Base-by-base conservation (phyloP, 2,113 vertebrate genomes). In the Dasyornis broadbenti region DNA sequence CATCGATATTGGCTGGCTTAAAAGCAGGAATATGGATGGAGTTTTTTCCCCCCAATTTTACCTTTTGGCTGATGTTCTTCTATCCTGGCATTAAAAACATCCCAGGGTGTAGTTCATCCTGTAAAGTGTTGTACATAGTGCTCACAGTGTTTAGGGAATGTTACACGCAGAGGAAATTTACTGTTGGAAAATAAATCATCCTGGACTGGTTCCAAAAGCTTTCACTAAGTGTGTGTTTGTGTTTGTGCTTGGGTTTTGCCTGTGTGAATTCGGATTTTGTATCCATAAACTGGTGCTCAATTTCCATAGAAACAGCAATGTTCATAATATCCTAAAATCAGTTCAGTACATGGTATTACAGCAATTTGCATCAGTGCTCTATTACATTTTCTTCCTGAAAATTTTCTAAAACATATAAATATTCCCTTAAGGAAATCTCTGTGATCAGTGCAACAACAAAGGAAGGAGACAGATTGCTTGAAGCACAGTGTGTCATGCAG, bases 291-390 rank as follows among this genome's bases (percentile, higher is more conserved):
- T 16, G 59, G 20, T 72, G 71, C 57, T 94, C 64, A 47, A 81
- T 94, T 86, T 86, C 92, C 86, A 89, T 87, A 86, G 91, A 84
- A 97, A 96, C 92, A 66, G 54, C 63, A 35, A 39, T 72, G n/a
- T 68, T 82, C 73, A 7, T 50, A 63, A 10, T 56, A 49, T 11
- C n/a, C 42, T 42, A 61, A 79, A 79, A 82, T 42, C 15, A 3
- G 23, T 70, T 89, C 21, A 6, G 70, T 79, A 61, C 65, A 3
- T 35, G 66, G 8, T 70, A 86, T 61, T 23, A 42, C 63, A 71
- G 52, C 47, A 63, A 15, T 90, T 73, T 92, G n/a, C 79, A 73
- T 80, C 71, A 19, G 21, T 17, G 50, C 33, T 89, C 21, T 28
- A 52, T 82, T 80, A 57, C 39, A 9, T 54, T 92, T 85, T 64